phyloP scores from a whole-genome alignment of 2,113 vertebrate genomes.

The Gobio gobio region DNA sequence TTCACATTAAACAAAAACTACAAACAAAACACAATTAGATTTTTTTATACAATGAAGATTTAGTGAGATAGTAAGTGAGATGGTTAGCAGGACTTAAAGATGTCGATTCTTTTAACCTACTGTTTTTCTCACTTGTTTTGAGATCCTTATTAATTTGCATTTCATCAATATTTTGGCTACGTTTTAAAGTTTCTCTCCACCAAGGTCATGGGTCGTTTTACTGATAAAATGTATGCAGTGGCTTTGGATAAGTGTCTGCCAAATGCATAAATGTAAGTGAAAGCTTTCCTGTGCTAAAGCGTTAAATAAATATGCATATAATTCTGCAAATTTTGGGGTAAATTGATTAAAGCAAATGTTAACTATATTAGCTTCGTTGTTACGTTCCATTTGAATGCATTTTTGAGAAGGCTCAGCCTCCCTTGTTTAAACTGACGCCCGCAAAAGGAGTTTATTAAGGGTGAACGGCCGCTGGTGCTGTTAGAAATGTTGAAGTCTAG shows the following conservation, averaged over 20 bases:
- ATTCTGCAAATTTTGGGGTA: not conserved
- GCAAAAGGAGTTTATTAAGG: not conserved
- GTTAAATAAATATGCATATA: not conserved
- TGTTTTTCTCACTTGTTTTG: not conserved
- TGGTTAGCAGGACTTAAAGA: not conserved
- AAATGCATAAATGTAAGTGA: not conserved
- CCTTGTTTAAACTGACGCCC: not conserved
- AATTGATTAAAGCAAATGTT: not conserved
- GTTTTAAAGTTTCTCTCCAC: too few relatives aligned
- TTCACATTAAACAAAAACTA: not conserved
- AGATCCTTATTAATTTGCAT: not conserved
- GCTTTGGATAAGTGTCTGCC: not conserved
- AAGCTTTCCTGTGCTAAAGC: not conserved
- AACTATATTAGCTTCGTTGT: not conserved
- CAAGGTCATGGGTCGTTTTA: not conserved
- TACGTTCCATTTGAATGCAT: not conserved
- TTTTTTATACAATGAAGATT: not conserved
- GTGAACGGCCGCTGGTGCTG: constrained; percentile 17
- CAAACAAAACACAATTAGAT: not conserved
- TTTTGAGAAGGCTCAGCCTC: not conserved
- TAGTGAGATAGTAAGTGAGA: not conserved
- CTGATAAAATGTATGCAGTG: not conserved
- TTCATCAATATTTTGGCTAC: too few relatives aligned
- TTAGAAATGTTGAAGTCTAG: not conserved
- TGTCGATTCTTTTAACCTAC: too few relatives aligned